Evolutionary conservation across 2,113 vertebrate genomes (phyloP).

Genomic region (Tyrannus savana): DNA sequence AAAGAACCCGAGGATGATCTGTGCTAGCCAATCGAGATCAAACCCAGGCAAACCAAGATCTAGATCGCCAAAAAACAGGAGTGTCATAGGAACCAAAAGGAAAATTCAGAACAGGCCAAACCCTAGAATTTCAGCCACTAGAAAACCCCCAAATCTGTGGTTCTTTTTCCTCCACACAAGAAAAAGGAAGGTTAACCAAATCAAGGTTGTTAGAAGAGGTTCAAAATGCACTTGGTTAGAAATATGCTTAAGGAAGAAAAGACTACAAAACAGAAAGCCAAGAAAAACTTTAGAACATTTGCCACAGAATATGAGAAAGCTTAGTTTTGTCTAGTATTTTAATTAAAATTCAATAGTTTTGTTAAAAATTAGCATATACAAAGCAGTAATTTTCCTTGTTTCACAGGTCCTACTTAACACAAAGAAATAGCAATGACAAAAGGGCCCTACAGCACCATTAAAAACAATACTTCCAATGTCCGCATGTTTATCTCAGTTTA

Average conservation of each 20-base stretch:
- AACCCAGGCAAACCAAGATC: slow-evolving; percentile 88
- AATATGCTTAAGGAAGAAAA: slow-evolving; percentile 62
- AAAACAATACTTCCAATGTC: background rate
- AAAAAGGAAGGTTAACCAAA: slow-evolving; percentile 82
- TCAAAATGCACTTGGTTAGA: slow-evolving; percentile 81
- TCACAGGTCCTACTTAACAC: background rate
- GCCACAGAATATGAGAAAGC: slow-evolving; percentile 16
- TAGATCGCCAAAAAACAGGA: slow-evolving; percentile 92
- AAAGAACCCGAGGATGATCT: slow-evolving; percentile 93
- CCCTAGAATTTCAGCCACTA: slow-evolving; percentile 74
- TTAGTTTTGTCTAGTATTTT: slow-evolving; percentile 10
- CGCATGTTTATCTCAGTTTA: background rate
- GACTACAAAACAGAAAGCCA: slow-evolving; percentile 58
- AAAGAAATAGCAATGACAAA: background rate
- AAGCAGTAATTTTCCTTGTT: slow-evolving; percentile 4
- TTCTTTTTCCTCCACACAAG: slow-evolving; percentile 79
- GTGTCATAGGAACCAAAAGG: slow-evolving; percentile 93
- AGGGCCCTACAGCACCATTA: background rate
- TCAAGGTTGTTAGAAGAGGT: slow-evolving; percentile 85
- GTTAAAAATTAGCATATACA: background rate
- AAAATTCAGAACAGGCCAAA: slow-evolving; percentile 93
- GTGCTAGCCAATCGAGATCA: slow-evolving; percentile 92
- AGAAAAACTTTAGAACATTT: slow-evolving; percentile 44
- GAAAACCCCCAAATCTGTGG: slow-evolving; percentile 74
- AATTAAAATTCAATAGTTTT: background rate